Evolutionary conservation across 2,797 vertebrate genomes (phyloP), one percentile per base, ranked within the genome.

Genomic region (Xyrichtys novacula): DNA sequence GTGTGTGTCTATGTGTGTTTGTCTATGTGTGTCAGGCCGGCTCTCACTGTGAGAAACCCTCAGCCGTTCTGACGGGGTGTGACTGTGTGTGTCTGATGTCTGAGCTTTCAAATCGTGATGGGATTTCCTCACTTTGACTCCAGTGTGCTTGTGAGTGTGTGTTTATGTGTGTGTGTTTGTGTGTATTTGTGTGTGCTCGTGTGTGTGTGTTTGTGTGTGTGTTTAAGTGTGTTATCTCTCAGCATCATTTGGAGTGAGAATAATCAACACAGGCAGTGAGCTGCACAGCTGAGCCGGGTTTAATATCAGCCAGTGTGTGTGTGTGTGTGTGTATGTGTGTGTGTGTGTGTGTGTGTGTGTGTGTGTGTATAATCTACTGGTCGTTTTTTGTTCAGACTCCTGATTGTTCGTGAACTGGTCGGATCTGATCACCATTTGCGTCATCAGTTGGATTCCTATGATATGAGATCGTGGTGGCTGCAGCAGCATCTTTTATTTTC

Each of bases 81-180:
- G 49, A 38, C 47, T 56, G 26, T 66, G 61, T 68, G 49, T 59
- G 65, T 65, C 46, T 78, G 65, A 70, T 67, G 60, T 72, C 26
- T 63, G 68, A 60, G 84, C 71, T 74, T 83, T 83, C 62, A 79
- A 73, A 56, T 65, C 25, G 20, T 63, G 73, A 82, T 76, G 68
- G 76, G 79, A 88, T 85, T 89, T 85, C 75, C 75, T 81, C 69
- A 9, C 50, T 75, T 59, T 71, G 58, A 69, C 71, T 76, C 36
- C 31, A 20, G 6, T 52, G 31, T 65, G 67, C 56, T 16, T n/a
- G 4, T 57, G 2, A 29, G 46, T 49, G 17, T 59, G 39, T 72
- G 29, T 61, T 23, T 74, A 12, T 71, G 42, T 76, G 68, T 64
- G 56, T 79, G 22, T 61, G 71, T 34, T 19, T 43, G 42, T 43